Evolutionary conservation across 1,140 invertebrate species (phyloP).

Genomic region (Platorchestia sp.): DNA sequence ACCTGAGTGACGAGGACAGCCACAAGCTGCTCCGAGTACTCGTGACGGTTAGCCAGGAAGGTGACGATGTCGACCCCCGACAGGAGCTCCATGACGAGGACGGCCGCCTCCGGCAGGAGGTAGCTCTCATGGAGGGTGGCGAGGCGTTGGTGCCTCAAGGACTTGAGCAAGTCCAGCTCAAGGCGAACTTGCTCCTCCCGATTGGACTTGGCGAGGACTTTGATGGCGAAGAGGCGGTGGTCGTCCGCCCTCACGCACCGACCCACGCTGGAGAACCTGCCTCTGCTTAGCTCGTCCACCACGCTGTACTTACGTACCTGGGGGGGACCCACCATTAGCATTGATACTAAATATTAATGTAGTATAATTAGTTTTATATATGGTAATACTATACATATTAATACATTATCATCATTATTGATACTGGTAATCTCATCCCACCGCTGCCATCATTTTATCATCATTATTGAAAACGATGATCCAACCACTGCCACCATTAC

Average conservation of each 20-base stretch:
- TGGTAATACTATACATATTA: background rate
- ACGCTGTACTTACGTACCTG: constrained; percentile 64
- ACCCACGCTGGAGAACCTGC: constrained; percentile 86
- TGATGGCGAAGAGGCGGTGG: constrained; percentile 80
- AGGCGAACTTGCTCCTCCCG: constrained; percentile 74
- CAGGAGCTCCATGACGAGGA: constrained; percentile 74
- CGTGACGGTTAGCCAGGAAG: constrained; percentile 86
- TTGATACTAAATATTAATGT: background rate
- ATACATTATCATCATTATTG: too few relatives aligned
- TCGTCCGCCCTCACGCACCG: constrained; percentile 84
- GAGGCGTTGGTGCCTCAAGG: constrained; percentile 88
- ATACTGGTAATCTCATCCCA: too few relatives aligned
- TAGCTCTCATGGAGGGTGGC: constrained; percentile 80
- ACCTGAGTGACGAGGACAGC: constrained; percentile 85
- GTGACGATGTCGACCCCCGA: constrained; percentile 93
- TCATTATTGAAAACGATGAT: too few relatives aligned
- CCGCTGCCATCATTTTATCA: too few relatives aligned
- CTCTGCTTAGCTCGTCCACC: constrained; percentile 73
- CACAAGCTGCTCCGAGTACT: constrained; percentile 92
- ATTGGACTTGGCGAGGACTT: constrained; percentile 78
- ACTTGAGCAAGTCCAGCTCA: constrained; percentile 86
- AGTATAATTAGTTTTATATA: background rate
- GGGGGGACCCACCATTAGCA: background rate
- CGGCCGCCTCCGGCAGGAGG: constrained; percentile 69
- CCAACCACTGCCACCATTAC: too few relatives aligned